phyloP scores from a whole-genome alignment of 1,140 invertebrate species.

The Hypothenemus hampei region DNA sequence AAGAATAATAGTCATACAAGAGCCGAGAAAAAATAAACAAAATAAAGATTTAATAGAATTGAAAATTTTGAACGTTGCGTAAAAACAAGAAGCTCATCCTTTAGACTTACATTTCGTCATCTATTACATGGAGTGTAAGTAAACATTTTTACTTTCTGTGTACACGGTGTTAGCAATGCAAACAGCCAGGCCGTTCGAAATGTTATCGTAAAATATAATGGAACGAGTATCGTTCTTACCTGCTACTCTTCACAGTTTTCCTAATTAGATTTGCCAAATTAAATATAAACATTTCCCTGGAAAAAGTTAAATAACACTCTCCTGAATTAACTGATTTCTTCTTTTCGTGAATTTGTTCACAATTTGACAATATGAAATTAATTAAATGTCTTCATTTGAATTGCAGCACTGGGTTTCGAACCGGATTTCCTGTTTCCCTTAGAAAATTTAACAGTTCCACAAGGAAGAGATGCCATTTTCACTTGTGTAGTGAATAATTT shows the following conservation, averaged over 20 bases:
- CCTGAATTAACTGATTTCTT: not conserved
- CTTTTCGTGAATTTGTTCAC: no score
- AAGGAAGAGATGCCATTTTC: slow-evolving; percentile 82
- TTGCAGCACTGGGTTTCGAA: slow-evolving; percentile 60
- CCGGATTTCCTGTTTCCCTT: slow-evolving; percentile 80
- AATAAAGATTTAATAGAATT: no score
- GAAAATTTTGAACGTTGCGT: no score
- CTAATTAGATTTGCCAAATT: slow-evolving; percentile 23
- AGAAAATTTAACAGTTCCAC: slow-evolving; percentile 81
- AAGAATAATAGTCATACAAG: no score
- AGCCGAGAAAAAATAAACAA: no score
- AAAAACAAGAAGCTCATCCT: no score
- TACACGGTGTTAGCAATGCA: slow-evolving; percentile 36
- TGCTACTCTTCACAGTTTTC: not conserved
- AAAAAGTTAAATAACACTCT: slow-evolving; percentile 2
- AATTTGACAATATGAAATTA: no score
- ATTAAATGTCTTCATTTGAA: no score
- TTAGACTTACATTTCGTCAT: no score
- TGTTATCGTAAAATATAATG: slow-evolving; percentile 20
- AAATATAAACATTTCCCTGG: slow-evolving; percentile 19
- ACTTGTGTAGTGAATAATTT: slow-evolving; percentile 87
- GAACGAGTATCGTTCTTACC: slow-evolving; percentile 15
- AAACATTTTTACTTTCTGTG: slow-evolving; percentile 37
- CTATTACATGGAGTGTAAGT: slow-evolving; percentile 41
- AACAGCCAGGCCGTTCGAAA: slow-evolving; percentile 28